Conservation (phyloP, 2,888 invertebrate genomes). For the Pachycephus smyrnensis region DNA sequence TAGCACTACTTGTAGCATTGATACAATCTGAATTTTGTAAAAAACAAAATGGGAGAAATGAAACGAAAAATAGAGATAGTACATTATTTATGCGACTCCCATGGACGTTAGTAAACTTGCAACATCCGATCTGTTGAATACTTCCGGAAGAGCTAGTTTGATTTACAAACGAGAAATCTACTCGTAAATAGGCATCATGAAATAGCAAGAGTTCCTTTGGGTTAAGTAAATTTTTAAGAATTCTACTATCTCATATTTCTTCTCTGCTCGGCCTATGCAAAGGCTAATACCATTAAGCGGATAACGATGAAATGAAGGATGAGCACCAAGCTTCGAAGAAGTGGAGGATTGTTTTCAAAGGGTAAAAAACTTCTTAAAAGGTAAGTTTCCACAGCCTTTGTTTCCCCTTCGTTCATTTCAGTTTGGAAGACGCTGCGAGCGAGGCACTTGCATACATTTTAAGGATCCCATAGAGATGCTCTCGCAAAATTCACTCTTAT, state of each 20-base stretch:
- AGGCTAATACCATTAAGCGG: slow-evolving; percentile 41
- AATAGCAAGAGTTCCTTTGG: not conserved
- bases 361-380: slow-evolving; percentile 53
- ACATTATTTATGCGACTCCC: not conserved
- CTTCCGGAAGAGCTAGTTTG: not conserved
- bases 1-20: not conserved
- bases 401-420: slow-evolving; percentile 37
- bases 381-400: slow-evolving; percentile 47
- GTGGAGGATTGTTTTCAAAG: slow-evolving; percentile 16
- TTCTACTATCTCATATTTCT: slow-evolving; percentile 11
- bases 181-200: not conserved
- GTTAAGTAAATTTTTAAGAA: not conserved
- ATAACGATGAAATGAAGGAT: slow-evolving; percentile 24
- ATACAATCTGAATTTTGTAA: not conserved
- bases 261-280: slow-evolving; percentile 18
- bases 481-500: slow-evolving; percentile 19
- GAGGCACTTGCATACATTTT: slow-evolving; percentile 39
- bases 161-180: not conserved
- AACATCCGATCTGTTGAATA: not conserved
- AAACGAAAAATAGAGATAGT: not conserved
- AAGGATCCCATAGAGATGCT: slow-evolving; percentile 40
- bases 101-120: not conserved
- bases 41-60: not conserved
- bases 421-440: slow-evolving; percentile 18
- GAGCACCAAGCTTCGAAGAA: slow-evolving; percentile 31